Evolutionary conservation across 2,113 vertebrate species (phyloP).

Genomic region (Egretta garzetta): DNA sequence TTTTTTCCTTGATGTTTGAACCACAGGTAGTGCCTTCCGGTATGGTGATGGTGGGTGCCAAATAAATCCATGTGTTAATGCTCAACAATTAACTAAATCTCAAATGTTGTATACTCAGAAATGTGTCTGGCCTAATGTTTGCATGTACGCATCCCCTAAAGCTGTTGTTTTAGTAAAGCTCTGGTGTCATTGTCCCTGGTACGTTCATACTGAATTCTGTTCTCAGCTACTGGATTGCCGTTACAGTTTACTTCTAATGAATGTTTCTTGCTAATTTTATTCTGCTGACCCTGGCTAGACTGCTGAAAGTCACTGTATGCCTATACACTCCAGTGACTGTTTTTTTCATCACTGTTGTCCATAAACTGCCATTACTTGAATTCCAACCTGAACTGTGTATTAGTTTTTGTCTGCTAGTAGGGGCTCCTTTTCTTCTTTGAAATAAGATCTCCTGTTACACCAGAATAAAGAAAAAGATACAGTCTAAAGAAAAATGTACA

Average conservation of each 20-base stretch:
- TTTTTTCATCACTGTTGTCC: neutral
- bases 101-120: neutral
- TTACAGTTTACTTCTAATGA: neutral
- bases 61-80: neutral
- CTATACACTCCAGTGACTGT: neutral
- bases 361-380: neutral
- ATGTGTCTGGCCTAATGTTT: neutral
- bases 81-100: neutral
- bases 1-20: neutral
- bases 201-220: neutral
- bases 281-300: neutral
- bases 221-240: neutral
- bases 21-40: neutral
- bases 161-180: neutral
- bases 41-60: neutral
- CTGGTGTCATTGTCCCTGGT: neutral
- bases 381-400: neutral
- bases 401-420: neutral
- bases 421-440: neutral
- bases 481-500: accelerated
- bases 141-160: neutral
- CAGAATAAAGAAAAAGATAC: neutral
- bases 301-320: neutral
- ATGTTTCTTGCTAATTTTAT: neutral
- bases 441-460: neutral